These are phyloP conservation scores for Nomada flava DNA, from an alignment of 2,888 invertebrate genomes.

Conservation along the genomic window DNA sequence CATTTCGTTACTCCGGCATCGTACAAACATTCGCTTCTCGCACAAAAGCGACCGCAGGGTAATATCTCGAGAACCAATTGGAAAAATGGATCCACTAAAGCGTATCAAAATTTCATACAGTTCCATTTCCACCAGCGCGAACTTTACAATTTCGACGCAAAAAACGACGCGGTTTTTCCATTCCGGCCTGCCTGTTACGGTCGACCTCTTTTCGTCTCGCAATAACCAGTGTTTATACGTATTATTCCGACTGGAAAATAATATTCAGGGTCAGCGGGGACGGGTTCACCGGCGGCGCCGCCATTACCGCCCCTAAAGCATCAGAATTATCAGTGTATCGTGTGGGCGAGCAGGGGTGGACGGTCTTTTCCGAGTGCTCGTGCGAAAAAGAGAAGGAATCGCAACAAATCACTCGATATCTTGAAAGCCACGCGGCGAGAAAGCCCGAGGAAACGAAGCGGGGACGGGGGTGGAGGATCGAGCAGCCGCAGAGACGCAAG, in stretches of 20 bases:
- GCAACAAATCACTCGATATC: slow-evolving; percentile 78
- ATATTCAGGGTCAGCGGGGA: slow-evolving; percentile 20
- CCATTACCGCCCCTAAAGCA: slow-evolving; percentile 63
- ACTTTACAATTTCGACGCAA: slow-evolving; percentile 10
- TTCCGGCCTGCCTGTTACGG: background rate
- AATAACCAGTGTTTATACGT: slow-evolving; percentile 37
- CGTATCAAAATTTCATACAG: no score
- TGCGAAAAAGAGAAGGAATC: slow-evolving; percentile 66
- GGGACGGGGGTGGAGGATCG: slow-evolving; percentile 7
- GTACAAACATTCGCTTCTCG: no score
- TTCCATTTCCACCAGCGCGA: no score
- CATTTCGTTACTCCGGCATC: no score
- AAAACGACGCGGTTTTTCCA: background rate
- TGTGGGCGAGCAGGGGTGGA: slow-evolving; percentile 15
- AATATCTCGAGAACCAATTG: no score
- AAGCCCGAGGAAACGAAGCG: slow-evolving; percentile 2
- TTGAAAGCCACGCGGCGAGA: slow-evolving; percentile 67
- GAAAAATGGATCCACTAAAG: no score
- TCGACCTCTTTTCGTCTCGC: slow-evolving; percentile 34
- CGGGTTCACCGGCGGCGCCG: background rate
- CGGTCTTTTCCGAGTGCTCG: slow-evolving; percentile 35
- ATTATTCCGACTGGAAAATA: slow-evolving; percentile 10
- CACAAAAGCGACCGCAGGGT: no score
- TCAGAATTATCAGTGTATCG: slow-evolving; percentile 61
- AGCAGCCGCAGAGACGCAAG: slow-evolving; percentile 54